Conservation (phyloP, 2,113 vertebrate species). For the Ranitomeya imitator region DNA sequence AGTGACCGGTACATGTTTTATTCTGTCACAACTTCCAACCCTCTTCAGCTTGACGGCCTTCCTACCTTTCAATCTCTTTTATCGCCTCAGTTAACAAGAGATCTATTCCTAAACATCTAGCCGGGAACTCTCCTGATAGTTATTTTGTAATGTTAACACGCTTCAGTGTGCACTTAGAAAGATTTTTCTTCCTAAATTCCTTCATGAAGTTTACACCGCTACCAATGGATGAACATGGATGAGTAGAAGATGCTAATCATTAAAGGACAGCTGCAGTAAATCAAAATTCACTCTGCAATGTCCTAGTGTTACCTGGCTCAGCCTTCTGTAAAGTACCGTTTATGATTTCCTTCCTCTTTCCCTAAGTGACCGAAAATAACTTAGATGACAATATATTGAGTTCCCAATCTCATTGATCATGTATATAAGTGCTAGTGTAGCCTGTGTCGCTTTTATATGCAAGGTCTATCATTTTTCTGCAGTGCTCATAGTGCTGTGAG, state of each 20-base stretch:
- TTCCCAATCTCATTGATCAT: not conserved
- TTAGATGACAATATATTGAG: not conserved
- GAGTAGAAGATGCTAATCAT: not conserved
- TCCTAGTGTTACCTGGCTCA: not conserved
- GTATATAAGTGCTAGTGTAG: not conserved
- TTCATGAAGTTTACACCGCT: not conserved
- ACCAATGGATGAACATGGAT: not conserved
- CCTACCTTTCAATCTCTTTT: conserved; percentile 49
- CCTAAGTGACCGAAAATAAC: not conserved
- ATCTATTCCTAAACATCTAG: conserved; percentile 35
- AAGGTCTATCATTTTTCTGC: not conserved
- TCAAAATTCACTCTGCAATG: not conserved
- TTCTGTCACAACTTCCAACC: conserved; percentile 38
- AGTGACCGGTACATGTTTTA: conserved; percentile 43
- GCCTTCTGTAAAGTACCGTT: not conserved
- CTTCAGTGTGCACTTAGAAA: conserved; percentile 34
- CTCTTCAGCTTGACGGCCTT: conserved; percentile 30
- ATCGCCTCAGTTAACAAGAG: conserved; percentile 44
- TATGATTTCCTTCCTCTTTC: not conserved
- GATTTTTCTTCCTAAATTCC: not conserved
- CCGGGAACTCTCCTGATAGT: conserved; percentile 20
- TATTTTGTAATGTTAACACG: conserved; percentile 44
- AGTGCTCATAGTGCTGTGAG: not conserved
- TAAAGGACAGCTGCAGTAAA: too few species aligned
- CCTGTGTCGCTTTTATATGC: not conserved